phyloP scores from a whole-genome alignment of 1,140 invertebrate species.

The Aradophagus sp. region DNA sequence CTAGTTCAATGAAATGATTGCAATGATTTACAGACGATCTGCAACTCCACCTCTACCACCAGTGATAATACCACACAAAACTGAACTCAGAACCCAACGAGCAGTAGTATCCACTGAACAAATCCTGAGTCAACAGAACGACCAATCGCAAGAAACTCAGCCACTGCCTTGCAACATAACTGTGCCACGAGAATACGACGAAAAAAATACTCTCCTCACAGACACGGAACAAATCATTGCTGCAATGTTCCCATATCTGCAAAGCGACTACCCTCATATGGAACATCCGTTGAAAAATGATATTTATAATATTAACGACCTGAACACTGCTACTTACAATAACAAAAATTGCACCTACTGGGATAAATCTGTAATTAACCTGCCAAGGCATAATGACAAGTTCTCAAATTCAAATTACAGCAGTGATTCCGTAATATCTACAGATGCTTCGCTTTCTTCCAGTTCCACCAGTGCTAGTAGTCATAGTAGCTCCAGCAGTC shows the following conservation, averaged over 20 bases:
- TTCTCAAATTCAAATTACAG: no score
- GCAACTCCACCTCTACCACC: slow-evolving; percentile 94
- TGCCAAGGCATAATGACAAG: no score
- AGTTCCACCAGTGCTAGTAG: neutral
- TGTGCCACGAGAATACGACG: slow-evolving; percentile 10
- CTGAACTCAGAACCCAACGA: slow-evolving; percentile 92
- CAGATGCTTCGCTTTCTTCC: slow-evolving; percentile 1
- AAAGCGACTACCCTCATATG: slow-evolving; percentile 9
- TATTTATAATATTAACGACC: no score
- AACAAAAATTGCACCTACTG: no score
- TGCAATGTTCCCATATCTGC: slow-evolving; percentile 21
- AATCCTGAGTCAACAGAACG: slow-evolving; percentile 12
- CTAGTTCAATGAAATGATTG: no score
- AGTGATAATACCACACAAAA: slow-evolving; percentile 94
- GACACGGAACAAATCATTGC: slow-evolving; percentile 30
- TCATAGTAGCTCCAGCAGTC: slow-evolving; percentile 2
- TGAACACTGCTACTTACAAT: no score
- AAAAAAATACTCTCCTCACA: slow-evolving; percentile 14
- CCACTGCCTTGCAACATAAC: slow-evolving; percentile 20
- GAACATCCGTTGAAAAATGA: no score
- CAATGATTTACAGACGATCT: slow-evolving; percentile 79
- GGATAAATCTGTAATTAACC: no score
- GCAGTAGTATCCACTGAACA: slow-evolving; percentile 66
- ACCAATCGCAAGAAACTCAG: slow-evolving; percentile 7
- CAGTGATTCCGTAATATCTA: slow-evolving; percentile 6